A percentile compares a stretch with the other conserved stretches of the same genome.
Evolutionary conservation across 2,888 invertebrate species (phyloP).

Genomic region (Dorcus parallelipipedus): DNA sequence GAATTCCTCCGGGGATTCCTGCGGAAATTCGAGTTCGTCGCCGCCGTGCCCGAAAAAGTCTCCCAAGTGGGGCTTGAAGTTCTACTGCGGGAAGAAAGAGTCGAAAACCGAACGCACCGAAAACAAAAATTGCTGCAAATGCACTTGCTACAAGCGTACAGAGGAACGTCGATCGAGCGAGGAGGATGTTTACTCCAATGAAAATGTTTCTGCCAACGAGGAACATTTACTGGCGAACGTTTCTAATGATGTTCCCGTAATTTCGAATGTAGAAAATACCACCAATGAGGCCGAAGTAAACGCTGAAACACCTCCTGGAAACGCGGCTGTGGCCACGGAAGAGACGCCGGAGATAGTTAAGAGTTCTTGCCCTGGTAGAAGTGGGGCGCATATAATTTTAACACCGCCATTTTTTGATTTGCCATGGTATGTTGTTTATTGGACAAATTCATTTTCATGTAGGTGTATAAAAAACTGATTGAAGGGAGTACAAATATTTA

Average conservation of each 20-base stretch:
- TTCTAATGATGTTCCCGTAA: background rate
- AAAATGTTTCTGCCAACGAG: slow-evolving; percentile 5
- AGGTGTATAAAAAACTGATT: too few relatives aligned
- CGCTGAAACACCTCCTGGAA: slow-evolving; percentile 9
- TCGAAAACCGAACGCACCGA: slow-evolving; percentile 30
- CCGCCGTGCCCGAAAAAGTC: slow-evolving; percentile 35
- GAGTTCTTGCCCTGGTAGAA: slow-evolving; percentile 28
- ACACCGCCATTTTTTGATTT: slow-evolving; percentile 37
- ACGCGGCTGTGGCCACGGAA: slow-evolving; percentile 5
- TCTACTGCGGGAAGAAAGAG: slow-evolving; percentile 43
- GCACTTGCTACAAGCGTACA: slow-evolving; percentile 41
- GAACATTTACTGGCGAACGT: background rate
- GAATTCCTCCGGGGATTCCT: background rate
- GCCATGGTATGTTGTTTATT: slow-evolving; percentile 36
- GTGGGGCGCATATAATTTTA: slow-evolving; percentile 35
- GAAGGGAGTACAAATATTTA: too few relatives aligned
- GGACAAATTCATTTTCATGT: background rate
- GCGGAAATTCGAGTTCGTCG: background rate
- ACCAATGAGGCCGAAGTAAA: background rate
- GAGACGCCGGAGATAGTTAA: slow-evolving; percentile 15
- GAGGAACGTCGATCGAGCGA: slow-evolving; percentile 35
- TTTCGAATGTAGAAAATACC: background rate
- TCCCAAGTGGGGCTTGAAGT: slow-evolving; percentile 45
- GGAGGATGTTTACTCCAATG: slow-evolving; percentile 24
- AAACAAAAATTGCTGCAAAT: slow-evolving; percentile 41